phyloP scores from a whole-genome alignment of 2,797 vertebrate species.

The Megalops cyprinoides region DNA sequence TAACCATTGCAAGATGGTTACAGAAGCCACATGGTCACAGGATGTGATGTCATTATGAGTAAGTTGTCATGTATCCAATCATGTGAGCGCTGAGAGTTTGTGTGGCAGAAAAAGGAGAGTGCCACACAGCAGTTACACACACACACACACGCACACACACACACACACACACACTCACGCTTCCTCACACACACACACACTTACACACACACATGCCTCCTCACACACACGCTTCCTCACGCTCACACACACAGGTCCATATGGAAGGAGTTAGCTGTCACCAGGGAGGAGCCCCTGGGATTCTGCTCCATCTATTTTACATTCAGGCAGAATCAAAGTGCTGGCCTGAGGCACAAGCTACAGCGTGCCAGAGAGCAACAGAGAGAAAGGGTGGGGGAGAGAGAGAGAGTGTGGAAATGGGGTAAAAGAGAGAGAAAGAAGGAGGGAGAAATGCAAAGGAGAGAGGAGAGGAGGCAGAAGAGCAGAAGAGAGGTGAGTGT shows the following conservation, averaged over 20 bases:
- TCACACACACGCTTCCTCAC: neutral
- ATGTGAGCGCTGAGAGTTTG: too few relatives aligned
- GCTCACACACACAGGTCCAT: neutral
- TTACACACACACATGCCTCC: neutral
- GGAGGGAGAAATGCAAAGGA: neutral
- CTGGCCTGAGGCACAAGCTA: neutral
- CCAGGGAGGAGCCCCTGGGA: neutral
- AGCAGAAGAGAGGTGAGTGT: neutral
- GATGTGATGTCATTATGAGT: neutral
- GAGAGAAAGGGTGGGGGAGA: neutral
- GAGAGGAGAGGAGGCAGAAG: neutral
- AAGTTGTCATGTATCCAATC: too few relatives aligned
- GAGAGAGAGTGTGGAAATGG: neutral
- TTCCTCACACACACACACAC: neutral
- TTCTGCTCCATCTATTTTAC: constrained; percentile 13
- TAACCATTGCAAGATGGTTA: neutral
- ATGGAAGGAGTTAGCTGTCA: constrained; percentile 14
- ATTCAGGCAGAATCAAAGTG: constrained; percentile 26
- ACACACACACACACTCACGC: neutral
- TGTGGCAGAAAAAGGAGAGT: too few relatives aligned
- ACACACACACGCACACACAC: constrained; percentile 29
- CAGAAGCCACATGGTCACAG: neutral
- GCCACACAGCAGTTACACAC: too few relatives aligned
- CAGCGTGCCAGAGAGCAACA: neutral
- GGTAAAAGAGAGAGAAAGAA: neutral